phyloP scores from a whole-genome alignment of 2,888 invertebrate species.

The Erebia palarica region DNA sequence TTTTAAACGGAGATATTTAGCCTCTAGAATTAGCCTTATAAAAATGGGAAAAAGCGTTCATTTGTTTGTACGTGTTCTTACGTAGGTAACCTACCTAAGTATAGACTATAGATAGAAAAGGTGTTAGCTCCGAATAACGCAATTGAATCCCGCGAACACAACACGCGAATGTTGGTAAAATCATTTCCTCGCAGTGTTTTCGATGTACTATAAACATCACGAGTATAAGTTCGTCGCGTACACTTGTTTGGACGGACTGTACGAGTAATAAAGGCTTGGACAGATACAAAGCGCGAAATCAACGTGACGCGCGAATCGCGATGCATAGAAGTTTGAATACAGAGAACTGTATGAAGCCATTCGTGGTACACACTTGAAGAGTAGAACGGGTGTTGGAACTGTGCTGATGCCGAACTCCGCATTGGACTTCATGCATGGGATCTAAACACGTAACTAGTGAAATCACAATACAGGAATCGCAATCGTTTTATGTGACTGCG shows the following conservation, averaged over 20 bases:
- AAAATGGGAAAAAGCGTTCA: background rate
- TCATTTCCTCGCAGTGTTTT: conserved; percentile 37
- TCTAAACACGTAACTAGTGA: no score
- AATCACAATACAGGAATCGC: no score
- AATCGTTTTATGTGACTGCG: no score
- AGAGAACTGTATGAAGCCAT: background rate
- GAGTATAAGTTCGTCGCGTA: conserved; percentile 18
- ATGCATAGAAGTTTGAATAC: background rate
- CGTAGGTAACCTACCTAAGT: background rate
- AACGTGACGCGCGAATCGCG: no score
- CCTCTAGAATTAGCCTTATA: no score
- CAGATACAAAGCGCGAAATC: background rate
- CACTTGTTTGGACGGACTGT: conserved; percentile 36
- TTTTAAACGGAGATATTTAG: no score
- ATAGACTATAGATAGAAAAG: background rate
- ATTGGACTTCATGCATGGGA: no score
- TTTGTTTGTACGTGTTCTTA: background rate
- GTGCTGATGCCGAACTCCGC: no score
- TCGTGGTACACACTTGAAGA: background rate
- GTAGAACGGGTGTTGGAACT: no score
- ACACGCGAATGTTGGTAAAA: conserved; percentile 20
- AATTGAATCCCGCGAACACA: conserved; percentile 31
- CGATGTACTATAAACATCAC: conserved; percentile 35
- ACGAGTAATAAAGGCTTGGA: conserved; percentile 49
- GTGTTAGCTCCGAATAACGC: conserved; percentile 39